Evolutionary conservation across 2,113 vertebrate species (phyloP), one percentile per base, ranked within the genome.

Genomic region (Calyptomena viridis): DNA sequence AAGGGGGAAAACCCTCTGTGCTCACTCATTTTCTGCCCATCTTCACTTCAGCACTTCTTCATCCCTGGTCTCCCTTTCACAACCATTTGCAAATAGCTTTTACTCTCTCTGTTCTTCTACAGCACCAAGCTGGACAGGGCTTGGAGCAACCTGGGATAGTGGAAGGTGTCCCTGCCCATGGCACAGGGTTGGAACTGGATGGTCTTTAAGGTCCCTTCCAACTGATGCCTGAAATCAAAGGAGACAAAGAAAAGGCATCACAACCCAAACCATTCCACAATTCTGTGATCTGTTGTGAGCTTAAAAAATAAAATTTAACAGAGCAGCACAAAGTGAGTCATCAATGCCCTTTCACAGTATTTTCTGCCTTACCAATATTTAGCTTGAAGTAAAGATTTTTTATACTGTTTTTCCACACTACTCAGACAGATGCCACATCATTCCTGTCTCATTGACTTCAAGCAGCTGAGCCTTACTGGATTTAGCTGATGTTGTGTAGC

Each of bases 51-150:
- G 90, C 1, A 1, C 5, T 55, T 55, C 44, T 53, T 72, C 50
- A 53, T 13, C 24, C 4, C 74, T 9, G 15, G 8, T 47, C 27
- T 46, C 31, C 52, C 83, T 21, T 31, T 23, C 17, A 25, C 24
- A 63, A n/a, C n/a, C 40, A 18, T 47, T 14, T 76, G 42, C 44
- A 62, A 76, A 62, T 1, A 35, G 28, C 11, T 93, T 39, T 37
- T 39, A 31, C 75, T 62, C 40, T 49, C 46, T 27, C 50, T 58
- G 15, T 55, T 62, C 31, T 64, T 46, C 16, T 1, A 40, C 4
- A 11, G 5, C 31, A 71, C 9, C 49, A 37, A 0, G 6, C 5
- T 69, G 52, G 46, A 46, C 0, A 0, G 19, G 46, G 28, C 28
- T 46, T n/a, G 72, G 40, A 28, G 47, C 56, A 69, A 8, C 14